These are phyloP conservation scores for Agriopis leucophaearia DNA, from an alignment of 2,888 invertebrate species.

Conservation along the genomic window DNA sequence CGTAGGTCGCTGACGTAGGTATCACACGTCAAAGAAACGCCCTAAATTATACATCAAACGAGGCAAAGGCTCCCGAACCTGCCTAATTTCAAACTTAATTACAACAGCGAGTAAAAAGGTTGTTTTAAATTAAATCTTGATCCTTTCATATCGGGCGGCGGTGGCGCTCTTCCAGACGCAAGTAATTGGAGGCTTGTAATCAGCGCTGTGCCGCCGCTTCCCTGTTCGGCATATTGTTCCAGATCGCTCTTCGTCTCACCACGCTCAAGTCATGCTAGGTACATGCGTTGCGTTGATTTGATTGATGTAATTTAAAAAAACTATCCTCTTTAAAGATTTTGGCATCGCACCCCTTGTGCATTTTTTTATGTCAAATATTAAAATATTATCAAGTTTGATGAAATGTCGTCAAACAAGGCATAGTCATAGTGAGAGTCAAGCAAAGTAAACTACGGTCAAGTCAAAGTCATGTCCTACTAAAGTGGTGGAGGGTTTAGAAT, in stretches of 20 bases:
- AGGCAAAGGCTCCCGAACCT: slow-evolving; percentile 10
- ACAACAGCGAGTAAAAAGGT: slow-evolving; percentile 36
- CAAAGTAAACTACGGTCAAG: too few species aligned
- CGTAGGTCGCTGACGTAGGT: background rate
- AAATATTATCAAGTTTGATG: too few species aligned
- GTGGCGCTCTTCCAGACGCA: slow-evolving; percentile 21
- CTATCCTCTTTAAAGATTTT: too few species aligned
- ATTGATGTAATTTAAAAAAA: too few species aligned
- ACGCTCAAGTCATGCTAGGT: background rate
- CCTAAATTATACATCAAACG: slow-evolving; percentile 35
- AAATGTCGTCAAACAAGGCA: too few species aligned
- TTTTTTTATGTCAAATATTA: too few species aligned
- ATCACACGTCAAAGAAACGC: slow-evolving; percentile 27
- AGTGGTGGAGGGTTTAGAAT: too few species aligned
- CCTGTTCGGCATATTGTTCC: background rate
- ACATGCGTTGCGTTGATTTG: too few species aligned
- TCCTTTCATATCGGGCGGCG: slow-evolving; percentile 35
- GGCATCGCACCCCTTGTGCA: too few species aligned
- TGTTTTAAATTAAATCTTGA: slow-evolving; percentile 42
- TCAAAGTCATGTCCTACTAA: too few species aligned
- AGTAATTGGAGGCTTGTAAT: slow-evolving; percentile 28
- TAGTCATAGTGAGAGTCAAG: too few species aligned
- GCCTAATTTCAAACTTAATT: slow-evolving; percentile 36
- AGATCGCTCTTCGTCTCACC: background rate
- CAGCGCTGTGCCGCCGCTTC: slow-evolving; percentile 12